Base-by-base conservation (phyloP, 1,140 invertebrate genomes). In the Heliconius hermathena region DNA sequence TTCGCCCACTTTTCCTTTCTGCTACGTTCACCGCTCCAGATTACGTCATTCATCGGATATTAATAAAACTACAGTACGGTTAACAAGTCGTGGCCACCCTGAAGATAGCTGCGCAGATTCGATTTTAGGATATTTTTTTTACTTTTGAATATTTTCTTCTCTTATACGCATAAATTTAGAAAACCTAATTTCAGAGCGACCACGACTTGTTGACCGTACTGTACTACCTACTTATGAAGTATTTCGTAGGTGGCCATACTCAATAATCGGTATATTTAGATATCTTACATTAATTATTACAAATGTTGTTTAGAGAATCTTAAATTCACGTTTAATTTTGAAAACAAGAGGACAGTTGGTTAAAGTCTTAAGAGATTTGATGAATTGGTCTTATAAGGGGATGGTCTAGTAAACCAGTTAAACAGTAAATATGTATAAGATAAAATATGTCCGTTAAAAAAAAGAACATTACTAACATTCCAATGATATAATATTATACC, bases 1-100 rank as follows among this genome's bases (percentile, higher is more conserved):
- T 85, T 89, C 92, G 93, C 91, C 91, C 91, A 94, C 93, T 93
- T 93, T 93, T 94, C 91, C 91, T 94, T 92, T 94, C 93, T 77
- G 83, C 87, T 83, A 88, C 91, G 84, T 91, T 93, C 91, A 90
- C 91, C 85, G 91, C 83, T 92, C 90, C 90, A 90, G 88, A 93
- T 94, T 94, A 94, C 93, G 91, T 93, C 92, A 94, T 86, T 80
- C 74, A 72, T 79, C 70, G 81, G 81, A 78, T 78, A 33, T 79
- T 71, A 77, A 75, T 71, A 41, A 71, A 52, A 2, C 73, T 81
- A 72, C 41, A 46, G 13, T 46, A 46, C 13, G 41, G 41, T 16
- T 46, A 16, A 46, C 13, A 46, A 5, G 3, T 46, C 13, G 41
- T 46, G 41, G 3, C 41, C 13, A 16, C 13, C 41, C 41, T 46